A percentile compares a stretch with the other conserved stretches of the same genome.
Evolutionary conservation across 2,797 vertebrate genomes (phyloP).

Genomic region (Tokudaia muenninki): DNA sequence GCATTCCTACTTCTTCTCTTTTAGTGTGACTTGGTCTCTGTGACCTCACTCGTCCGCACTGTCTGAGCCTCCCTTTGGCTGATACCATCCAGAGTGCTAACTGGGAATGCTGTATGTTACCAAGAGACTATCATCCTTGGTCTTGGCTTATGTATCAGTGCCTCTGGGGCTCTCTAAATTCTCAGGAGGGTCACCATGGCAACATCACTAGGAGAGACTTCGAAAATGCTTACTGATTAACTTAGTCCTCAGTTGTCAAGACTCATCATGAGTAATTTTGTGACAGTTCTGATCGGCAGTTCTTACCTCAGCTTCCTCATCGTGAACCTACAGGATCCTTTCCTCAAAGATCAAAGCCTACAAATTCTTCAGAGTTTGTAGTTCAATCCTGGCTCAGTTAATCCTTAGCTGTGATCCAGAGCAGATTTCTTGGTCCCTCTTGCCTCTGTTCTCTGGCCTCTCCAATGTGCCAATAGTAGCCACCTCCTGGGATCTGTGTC

Average conservation of each 20-base stretch:
- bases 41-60: neutral
- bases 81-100: neutral
- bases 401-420: neutral
- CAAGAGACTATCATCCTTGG: neutral
- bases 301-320: neutral
- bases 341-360: neutral
- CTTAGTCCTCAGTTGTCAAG: neutral
- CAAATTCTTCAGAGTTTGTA: neutral
- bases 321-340: neutral
- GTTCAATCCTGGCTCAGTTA: neutral
- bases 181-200: neutral
- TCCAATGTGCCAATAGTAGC: neutral
- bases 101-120: neutral
- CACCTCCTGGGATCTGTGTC: neutral
- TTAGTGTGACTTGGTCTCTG: neutral
- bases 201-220: constrained; percentile 19
- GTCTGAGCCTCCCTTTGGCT: neutral
- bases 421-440: neutral
- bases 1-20: neutral
- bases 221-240: neutral
- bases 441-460: neutral
- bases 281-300: neutral
- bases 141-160: neutral
- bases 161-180: constrained; percentile 21
- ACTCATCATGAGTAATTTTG: neutral